Base-by-base conservation (phyloP, 2,888 invertebrate genomes). In the Tanytarsus gracilentus region DNA sequence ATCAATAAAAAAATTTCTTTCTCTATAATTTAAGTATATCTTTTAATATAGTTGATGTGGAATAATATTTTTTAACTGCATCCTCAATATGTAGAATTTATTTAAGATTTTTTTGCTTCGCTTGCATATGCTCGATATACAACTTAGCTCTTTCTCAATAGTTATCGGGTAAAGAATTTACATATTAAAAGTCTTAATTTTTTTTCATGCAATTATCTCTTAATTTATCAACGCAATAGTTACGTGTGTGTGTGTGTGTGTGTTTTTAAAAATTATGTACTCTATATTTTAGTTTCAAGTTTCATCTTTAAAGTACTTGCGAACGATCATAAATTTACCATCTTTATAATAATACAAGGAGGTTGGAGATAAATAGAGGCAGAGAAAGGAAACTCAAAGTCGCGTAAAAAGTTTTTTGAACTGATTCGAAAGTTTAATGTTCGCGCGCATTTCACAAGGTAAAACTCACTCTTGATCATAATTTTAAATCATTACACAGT, bases 111-210 rank as follows among this genome's bases (percentile, higher is more conserved):
- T 21, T 26, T 21, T 52, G 23, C 52, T 27, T 21, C n/a, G 14
- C 27, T 30, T 52, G 30, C 44, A 44, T 44, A 18, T 36, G 53
- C 53, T 53, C 53, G 53, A 53, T 53, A 53, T 53, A 53, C 53
- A 44, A 44, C 21, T 18, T 33, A 11, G 3, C 33, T 33, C 11
- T 33, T 33, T 11, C n/a, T n/a, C n/a, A n/a, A n/a, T n/a, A 53
- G 33, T 53, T 53, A 21, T 36, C 14, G 21, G 18, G 33, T 36
- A 53, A 53, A 53, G 33, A 53, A 53, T 53, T 53, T 53, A 53
- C 53, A 53, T 53, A 30, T 33, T 53, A 33, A 53, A 53, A 53
- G 53, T 53, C 53, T 53, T 53, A 53, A 53, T 53, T 21, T 53
- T 36, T 29, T 51, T 53, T 53, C 21, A 36, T 23, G 25, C 25